phyloP scores from a whole-genome alignment of 2,888 invertebrate species.

The Silvanus unidentatus region DNA sequence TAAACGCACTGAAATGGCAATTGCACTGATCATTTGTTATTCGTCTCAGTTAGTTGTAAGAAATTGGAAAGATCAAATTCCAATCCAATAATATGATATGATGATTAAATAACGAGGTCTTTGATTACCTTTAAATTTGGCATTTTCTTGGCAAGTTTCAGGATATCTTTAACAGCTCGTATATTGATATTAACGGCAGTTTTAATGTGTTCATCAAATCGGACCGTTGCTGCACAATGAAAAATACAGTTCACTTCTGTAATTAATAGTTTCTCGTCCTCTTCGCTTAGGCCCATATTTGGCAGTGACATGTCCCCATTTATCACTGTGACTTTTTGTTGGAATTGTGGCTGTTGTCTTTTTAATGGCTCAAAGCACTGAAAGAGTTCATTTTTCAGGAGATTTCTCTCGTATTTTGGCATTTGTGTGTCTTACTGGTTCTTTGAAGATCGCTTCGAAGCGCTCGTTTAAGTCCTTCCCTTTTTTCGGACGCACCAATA shows the following conservation, averaged over 20 bases:
- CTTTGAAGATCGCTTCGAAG: conserved; percentile 54
- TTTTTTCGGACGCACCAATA: conserved; percentile 37
- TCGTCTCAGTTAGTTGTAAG: no score
- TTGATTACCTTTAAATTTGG: conserved; percentile 54
- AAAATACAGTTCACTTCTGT: conserved; percentile 62
- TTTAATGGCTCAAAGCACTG: conserved; percentile 40
- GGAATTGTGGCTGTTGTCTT: conserved; percentile 48
- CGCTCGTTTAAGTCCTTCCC: conserved; percentile 32
- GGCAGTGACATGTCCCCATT: conserved; percentile 52
- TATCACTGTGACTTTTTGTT: conserved; percentile 53
- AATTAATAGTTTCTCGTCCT: conserved; percentile 42
- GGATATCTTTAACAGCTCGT: conserved; percentile 57
- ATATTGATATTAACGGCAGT: conserved; percentile 66
- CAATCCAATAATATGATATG: no score
- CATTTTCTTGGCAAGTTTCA: conserved; percentile 61
- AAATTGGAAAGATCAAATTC: no score
- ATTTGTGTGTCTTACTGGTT: conserved; percentile 46
- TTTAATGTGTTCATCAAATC: conserved; percentile 66
- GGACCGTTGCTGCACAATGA: conserved; percentile 71
- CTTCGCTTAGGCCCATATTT: conserved; percentile 50
- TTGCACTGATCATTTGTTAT: no score
- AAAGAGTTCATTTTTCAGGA: conserved; percentile 2
- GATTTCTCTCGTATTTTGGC: background rate
- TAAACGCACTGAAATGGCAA: no score
- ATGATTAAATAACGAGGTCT: background rate